Conservation (phyloP, 2,113 vertebrate species). For the Dicentrarchus labrax region DNA sequence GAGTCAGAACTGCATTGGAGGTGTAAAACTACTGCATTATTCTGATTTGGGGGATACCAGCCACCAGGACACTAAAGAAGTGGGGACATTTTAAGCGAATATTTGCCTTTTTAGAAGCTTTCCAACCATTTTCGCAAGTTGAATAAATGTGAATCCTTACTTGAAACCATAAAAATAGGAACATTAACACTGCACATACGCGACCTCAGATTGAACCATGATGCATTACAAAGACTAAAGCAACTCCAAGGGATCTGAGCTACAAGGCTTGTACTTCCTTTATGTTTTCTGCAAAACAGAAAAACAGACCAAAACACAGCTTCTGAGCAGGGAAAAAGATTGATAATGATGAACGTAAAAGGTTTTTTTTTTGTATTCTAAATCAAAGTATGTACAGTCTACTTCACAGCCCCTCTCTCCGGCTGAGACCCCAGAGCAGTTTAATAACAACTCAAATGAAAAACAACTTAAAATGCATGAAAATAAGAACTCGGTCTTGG, state of each 20-base stretch:
- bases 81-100: neutral
- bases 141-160: neutral
- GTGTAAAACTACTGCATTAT: neutral
- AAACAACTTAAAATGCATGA: conserved; percentile 48
- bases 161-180: conserved; percentile 11
- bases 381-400: conserved; percentile 43
- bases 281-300: conserved; percentile 1
- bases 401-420: conserved; percentile 21
- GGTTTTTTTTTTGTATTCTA: neutral
- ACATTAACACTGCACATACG: neutral
- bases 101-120: neutral
- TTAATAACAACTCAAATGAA: conserved; percentile 40
- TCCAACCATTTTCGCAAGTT: neutral
- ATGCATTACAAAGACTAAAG: neutral
- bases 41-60: neutral
- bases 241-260: neutral
- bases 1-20: neutral
- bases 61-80: neutral
- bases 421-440: conserved; percentile 23
- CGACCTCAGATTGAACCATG: neutral
- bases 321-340: neutral
- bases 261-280: neutral
- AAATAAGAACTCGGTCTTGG: neutral
- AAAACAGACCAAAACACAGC: neutral
- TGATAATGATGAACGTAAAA: neutral